Conservation (phyloP, 2,888 invertebrate genomes). For the Macrophya alboannulata region DNA sequence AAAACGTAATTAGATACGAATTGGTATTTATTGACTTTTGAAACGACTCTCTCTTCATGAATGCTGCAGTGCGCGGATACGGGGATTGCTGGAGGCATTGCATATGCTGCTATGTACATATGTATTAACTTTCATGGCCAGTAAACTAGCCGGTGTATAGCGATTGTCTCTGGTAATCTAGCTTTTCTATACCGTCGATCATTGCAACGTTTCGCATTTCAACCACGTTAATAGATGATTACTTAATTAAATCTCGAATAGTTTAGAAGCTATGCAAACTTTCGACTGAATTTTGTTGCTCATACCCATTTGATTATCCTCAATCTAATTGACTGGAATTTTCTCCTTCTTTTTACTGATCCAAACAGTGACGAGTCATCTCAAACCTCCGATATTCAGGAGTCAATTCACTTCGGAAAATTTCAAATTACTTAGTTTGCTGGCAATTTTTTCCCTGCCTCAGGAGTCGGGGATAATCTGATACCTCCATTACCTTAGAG, state of each 20-base stretch:
- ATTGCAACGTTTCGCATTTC: background rate
- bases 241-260: background rate
- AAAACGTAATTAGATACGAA: conserved; percentile 31
- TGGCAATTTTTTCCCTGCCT: background rate
- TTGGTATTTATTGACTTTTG: conserved; percentile 30
- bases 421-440: background rate
- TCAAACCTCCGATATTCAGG: background rate
- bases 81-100: conserved; percentile 16
- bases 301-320: background rate
- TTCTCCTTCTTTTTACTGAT: background rate
- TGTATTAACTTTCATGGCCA: background rate
- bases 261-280: background rate
- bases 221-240: background rate
- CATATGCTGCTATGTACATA: background rate
- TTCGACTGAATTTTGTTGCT: background rate
- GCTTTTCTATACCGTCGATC: background rate
- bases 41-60: conserved; percentile 45
- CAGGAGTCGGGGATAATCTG: conserved; percentile 4
- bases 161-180: conserved; percentile 11
- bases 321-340: background rate
- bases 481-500: background rate
- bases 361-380: background rate
- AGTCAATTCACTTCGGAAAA: background rate
- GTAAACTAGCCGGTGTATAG: background rate
- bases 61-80: background rate